Evolutionary conservation across 2,888 invertebrate species (phyloP).

Genomic region (Archips crataeganus): DNA sequence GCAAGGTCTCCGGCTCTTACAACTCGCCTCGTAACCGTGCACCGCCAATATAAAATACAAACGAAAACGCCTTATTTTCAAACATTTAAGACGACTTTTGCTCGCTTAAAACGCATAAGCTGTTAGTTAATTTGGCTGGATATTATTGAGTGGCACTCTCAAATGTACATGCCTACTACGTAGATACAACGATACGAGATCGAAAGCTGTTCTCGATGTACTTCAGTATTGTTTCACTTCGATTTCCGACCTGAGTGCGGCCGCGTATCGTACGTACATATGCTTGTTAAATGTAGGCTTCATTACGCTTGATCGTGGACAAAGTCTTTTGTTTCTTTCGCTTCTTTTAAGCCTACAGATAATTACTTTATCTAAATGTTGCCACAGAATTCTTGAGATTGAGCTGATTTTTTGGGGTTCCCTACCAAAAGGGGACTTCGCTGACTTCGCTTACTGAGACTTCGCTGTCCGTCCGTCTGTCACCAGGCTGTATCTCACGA

Average conservation of each 20-base stretch:
- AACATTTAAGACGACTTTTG: conserved; percentile 17
- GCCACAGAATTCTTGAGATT: neutral
- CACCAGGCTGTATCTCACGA: too few relatives aligned
- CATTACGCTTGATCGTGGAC: conserved; percentile 16
- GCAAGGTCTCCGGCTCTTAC: conserved; percentile 56
- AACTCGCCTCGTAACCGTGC: conserved; percentile 34
- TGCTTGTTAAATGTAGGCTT: neutral
- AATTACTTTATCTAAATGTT: neutral
- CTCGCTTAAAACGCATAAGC: neutral
- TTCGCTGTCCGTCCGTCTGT: too few relatives aligned
- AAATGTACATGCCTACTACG: conserved; percentile 13
- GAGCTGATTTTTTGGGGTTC: too few relatives aligned
- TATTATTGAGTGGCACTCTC: conserved; percentile 31
- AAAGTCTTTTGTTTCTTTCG: conserved; percentile 30
- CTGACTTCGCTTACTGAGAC: too few relatives aligned
- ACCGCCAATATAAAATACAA: conserved; percentile 11
- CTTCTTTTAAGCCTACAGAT: conserved; percentile 19
- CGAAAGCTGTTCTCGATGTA: conserved; percentile 33
- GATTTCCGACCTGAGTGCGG: conserved; percentile 1
- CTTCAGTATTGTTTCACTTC: conserved; percentile 23
- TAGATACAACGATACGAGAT: conserved; percentile 33
- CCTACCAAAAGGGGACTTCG: too few relatives aligned
- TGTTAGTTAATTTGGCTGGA: conserved; percentile 22
- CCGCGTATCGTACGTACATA: neutral
- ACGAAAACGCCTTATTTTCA: conserved; percentile 11